phyloP scores from a whole-genome alignment of 2,797 vertebrate species.

The Hemitrygon akajei region DNA sequence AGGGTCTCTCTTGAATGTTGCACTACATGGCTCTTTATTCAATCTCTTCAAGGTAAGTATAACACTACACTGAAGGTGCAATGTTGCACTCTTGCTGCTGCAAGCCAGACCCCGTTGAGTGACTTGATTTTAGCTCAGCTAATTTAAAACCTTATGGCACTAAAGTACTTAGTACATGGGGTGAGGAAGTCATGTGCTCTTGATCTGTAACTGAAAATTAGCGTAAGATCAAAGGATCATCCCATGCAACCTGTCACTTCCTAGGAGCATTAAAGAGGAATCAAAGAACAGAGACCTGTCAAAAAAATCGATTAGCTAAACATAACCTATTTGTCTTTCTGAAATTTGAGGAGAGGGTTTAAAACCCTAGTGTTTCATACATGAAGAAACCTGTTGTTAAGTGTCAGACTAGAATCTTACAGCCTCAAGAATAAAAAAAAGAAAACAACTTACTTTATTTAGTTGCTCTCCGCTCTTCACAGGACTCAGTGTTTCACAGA shows the following conservation, averaged over 20 bases:
- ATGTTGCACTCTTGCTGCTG: neutral
- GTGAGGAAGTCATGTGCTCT: neutral
- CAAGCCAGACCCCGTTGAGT: neutral
- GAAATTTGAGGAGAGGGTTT: neutral
- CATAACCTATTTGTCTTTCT: neutral
- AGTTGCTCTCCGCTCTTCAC: neutral
- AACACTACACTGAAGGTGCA: neutral
- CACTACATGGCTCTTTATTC: neutral
- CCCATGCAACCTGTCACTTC: neutral
- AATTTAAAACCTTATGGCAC: neutral
- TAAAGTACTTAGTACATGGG: neutral
- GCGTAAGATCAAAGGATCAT: neutral
- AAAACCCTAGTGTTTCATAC: neutral
- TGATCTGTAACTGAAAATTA: neutral
- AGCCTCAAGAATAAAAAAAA: neutral
- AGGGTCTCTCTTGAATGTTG: neutral
- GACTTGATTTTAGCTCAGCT: neutral
- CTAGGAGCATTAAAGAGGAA: neutral
- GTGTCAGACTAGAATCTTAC: neutral
- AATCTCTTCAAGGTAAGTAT: neutral
- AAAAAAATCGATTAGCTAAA: neutral
- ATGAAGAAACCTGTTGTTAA: neutral
- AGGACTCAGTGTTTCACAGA: neutral
- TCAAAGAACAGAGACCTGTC: neutral
- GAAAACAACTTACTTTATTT: neutral